Conservation (phyloP, 2,888 invertebrate species). For the Drosophila macrospina region DNA sequence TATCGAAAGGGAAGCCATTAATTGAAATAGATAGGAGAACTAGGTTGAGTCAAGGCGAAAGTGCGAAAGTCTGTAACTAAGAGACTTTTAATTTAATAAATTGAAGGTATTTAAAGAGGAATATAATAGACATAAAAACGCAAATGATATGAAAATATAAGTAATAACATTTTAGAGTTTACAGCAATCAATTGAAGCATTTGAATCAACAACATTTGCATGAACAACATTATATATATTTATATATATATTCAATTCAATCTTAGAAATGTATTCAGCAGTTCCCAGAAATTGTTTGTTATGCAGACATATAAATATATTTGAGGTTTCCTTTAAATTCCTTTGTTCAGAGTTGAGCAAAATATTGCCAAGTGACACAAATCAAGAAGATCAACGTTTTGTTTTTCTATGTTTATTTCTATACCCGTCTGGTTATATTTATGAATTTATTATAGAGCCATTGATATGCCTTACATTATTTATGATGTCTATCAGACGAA, state of each 20-base stretch:
- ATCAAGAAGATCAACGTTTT: slow-evolving; percentile 4
- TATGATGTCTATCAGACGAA: slow-evolving; percentile 61
- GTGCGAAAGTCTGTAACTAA: too few relatives aligned
- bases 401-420: slow-evolving; percentile 17
- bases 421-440: slow-evolving; percentile 28
- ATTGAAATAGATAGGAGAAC: neutral
- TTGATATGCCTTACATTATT: slow-evolving; percentile 70
- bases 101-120: too few relatives aligned
- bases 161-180: too few relatives aligned
- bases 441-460: slow-evolving; percentile 67
- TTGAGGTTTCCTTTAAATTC: too few relatives aligned
- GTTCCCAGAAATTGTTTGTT: neutral
- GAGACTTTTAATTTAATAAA: too few relatives aligned
- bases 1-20: slow-evolving; percentile 33
- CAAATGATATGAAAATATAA: too few relatives aligned
- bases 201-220: too few relatives aligned
- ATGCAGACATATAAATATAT: too few relatives aligned
- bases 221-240: too few relatives aligned
- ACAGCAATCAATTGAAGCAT: too few relatives aligned
- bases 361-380: slow-evolving; percentile 15
- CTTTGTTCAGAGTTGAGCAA: neutral
- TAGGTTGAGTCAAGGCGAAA: too few relatives aligned
- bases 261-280: neutral
- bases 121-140: too few relatives aligned
- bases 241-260: neutral